Base-by-base conservation (phyloP, 2,888 invertebrate genomes). In the Odontocolon sp. region DNA sequence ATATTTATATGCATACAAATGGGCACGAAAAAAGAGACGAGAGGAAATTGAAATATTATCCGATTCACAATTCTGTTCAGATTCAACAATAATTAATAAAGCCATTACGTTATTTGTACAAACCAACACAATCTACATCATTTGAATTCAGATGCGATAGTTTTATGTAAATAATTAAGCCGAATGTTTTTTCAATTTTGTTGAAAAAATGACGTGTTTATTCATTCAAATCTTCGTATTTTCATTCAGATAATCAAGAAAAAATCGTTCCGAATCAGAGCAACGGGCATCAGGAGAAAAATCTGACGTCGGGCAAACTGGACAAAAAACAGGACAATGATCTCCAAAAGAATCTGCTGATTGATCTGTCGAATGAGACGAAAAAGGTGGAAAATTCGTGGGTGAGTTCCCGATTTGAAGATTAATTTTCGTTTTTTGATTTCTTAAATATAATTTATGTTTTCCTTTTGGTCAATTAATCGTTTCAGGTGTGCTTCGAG, bases 341-440 rank as follows among this genome's bases (percentile, higher is more conserved):
- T 33, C 73, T 78, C 4, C 85, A 86, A 69, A 90, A 89, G 69
- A 88, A 87, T 82, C 83, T 90, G 38, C 77, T 90, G 18, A 90
- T 90, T 73, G 90, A 90, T 81, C 80, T 90, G 23, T 84, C 88
- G 33, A 86, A 87, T 70, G 88, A 88, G 21, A 76, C 83, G 0
- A 86, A 88, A 75, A 80, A 87, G 2, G 56, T 83, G 26, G 87
- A 85, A 14, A 88, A 87, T 70, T 85, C 88, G 52, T 90, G 90
- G 90, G 90, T 90, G 73, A 82, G 85, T 81, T 26, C 36, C 1
- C n/a, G 16, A 11, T 2, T 9, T 16, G 23, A 16, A 64, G 33
- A 14, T 8, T 21, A 6, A 11, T n/a, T 11, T 33, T n/a, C n/a
- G n/a, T 11, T 38, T 33, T 21, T 21, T 18, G 16, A 31, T 66